A percentile compares a stretch with the other conserved stretches of the same genome.
phyloP scores from a whole-genome alignment of 2,113 vertebrate genomes.

The Vulpes lagopus region DNA sequence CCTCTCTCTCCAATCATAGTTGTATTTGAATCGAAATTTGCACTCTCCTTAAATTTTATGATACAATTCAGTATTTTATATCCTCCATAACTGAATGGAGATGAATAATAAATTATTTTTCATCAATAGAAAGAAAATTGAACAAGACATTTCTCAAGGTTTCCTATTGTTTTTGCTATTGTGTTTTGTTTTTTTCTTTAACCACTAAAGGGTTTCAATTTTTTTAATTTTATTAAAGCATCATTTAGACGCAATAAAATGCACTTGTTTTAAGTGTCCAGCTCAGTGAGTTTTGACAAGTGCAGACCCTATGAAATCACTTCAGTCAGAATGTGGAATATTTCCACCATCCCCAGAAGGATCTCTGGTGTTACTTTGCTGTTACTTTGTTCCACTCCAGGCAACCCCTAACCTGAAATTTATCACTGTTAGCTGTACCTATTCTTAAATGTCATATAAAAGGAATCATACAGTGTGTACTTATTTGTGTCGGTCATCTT shows the following conservation, averaged over 20 bases:
- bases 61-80: conserved; percentile 69
- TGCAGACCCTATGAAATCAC: not conserved
- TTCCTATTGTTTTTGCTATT: conserved; percentile 21
- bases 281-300: conserved; percentile 5
- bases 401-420: not conserved
- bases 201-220: conserved; percentile 7
- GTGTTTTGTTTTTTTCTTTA: conserved; percentile 14
- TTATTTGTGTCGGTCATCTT: not conserved
- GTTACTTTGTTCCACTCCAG: not conserved
- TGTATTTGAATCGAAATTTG: conserved; percentile 60
- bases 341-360: not conserved
- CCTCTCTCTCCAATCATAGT: conserved; percentile 7
- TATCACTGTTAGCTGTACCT: not conserved
- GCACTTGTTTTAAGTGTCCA: not conserved
- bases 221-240: conserved; percentile 28
- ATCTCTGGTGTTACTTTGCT: not conserved
- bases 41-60: conserved; percentile 65
- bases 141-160: not conserved
- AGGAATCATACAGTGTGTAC: not conserved
- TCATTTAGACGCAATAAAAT: conserved; percentile 42
- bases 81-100: conserved; percentile 52
- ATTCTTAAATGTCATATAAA: conserved; percentile 27
- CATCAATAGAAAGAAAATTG: conserved; percentile 56
- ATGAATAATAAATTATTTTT: conserved; percentile 55
- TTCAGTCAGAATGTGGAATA: not conserved